Evolutionary conservation across 1,140 invertebrate species (phyloP), one percentile per base, ranked within the genome.

Genomic region (Listronotus bonariensis): DNA sequence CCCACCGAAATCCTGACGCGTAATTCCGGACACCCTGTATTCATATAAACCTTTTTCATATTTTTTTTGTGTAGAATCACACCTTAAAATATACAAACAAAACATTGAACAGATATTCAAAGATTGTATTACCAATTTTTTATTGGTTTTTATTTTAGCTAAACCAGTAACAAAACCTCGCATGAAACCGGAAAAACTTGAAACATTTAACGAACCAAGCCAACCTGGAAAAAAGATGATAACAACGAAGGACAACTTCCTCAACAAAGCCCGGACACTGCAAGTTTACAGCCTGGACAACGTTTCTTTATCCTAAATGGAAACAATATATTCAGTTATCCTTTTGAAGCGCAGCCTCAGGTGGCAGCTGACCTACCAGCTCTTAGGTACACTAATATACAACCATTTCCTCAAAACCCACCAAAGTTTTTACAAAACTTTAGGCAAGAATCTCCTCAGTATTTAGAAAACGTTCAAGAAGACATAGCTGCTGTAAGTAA

Each of bases 301-400:
- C 71, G 80, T 46, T 82, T 82, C 45, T 84, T 81, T 68, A 79
- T 78, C 18, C 59, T 78, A 0, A 78, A 79, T 53, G 75, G 75
- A 7, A 68, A 78, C 56, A 69, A 70, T 3, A 65, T 77, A 14
- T 79, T 72, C 12, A 72, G 73, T 63, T 72, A 65, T 42, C 75
- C 74, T 6, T 59, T 67, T 51, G 56, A 58, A 46, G 69, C 52
- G 20, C 57, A 69, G 32, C 67, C 57, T 20, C 20, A 67, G 43
- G 43, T 62, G 4, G 31, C 34, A 55, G 18, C 56, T 18, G 55
- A 55, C 38, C 31, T 54, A 36, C 31, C 45, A 17, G 51, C n/a
- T 38, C 41, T 67, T 34, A 65, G 68, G 63, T 73, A 68, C 46
- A 42, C 64, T 4, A 66, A 70, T 36, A 48, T 32, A 6, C 59